phyloP scores from a whole-genome alignment of 2,113 vertebrate species.

The Saccopteryx bilineata region DNA sequence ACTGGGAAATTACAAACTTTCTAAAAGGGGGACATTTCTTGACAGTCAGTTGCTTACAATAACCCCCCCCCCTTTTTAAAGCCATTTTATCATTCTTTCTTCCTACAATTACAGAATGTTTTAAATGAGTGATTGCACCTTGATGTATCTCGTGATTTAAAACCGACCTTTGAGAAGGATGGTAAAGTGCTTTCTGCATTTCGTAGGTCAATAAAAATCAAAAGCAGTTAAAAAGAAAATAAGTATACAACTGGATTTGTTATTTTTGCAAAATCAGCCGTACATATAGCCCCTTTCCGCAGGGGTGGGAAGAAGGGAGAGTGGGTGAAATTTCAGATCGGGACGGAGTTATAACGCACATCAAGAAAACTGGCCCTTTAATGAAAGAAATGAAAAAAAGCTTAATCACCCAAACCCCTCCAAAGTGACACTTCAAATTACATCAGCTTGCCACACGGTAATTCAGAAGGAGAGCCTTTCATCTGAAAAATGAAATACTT shows the following conservation, averaged over 20 bases:
- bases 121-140: slow-evolving; percentile 81
- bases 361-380: slow-evolving; percentile 76
- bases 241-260: slow-evolving; percentile 73
- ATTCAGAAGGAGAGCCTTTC: slow-evolving; percentile 53
- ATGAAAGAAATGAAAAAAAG: slow-evolving; percentile 75
- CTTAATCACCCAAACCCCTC: slow-evolving; percentile 75
- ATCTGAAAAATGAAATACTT: slow-evolving; percentile 78
- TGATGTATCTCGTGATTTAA: slow-evolving; percentile 76
- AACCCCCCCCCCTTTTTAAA: slow-evolving; percentile 19
- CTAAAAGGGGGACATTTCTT: slow-evolving; percentile 77
- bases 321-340: slow-evolving; percentile 76
- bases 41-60: slow-evolving; percentile 73
- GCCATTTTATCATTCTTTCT: slow-evolving; percentile 63
- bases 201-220: slow-evolving; percentile 77
- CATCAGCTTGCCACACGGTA: slow-evolving; percentile 46
- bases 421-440: slow-evolving; percentile 76
- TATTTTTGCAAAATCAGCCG: slow-evolving; percentile 73
- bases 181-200: slow-evolving; percentile 70
- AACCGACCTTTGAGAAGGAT: slow-evolving; percentile 69
- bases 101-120: slow-evolving; percentile 79
- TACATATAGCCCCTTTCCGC: slow-evolving; percentile 24
- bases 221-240: slow-evolving; percentile 74
- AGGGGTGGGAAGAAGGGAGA: neutral
- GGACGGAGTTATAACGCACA: slow-evolving; percentile 72
- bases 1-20: slow-evolving; percentile 79